Evolutionary conservation across 2,888 invertebrate species (phyloP).

Genomic region (Cephus pulcher): DNA sequence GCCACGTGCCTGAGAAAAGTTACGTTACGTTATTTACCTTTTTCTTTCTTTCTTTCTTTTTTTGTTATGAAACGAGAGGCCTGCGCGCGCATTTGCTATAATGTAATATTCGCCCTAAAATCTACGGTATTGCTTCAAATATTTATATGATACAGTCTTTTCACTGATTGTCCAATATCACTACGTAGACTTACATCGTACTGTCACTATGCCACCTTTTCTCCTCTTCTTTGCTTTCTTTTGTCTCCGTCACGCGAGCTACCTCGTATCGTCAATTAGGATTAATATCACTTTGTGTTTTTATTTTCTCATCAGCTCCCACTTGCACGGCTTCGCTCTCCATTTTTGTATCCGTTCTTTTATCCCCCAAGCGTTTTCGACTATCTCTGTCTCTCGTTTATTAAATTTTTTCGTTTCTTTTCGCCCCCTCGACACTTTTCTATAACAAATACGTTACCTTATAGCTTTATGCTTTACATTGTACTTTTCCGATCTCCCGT

Average conservation of each 20-base stretch:
- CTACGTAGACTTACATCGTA: conserved; percentile 45
- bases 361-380: background rate
- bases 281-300: conserved; percentile 65
- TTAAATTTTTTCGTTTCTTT: background rate
- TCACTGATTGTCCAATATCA: conserved; percentile 67
- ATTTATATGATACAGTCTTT: conserved; percentile 66
- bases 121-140: conserved; percentile 62
- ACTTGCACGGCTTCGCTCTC: background rate
- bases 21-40: background rate
- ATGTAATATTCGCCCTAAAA: conserved; percentile 44
- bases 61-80: background rate
- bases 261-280: conserved; percentile 51
- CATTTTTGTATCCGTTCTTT: background rate
- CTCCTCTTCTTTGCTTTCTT: conserved; percentile 15
- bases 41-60: background rate
- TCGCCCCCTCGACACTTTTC: conserved; percentile 3
- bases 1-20: background rate
- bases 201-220: background rate
- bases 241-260: conserved; percentile 15
- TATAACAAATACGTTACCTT: conserved; percentile 55
- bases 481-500: conserved; percentile 52
- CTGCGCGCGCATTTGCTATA: conserved; percentile 6
- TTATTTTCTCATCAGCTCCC: conserved; percentile 9
- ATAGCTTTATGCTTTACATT: conserved; percentile 56
- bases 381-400: background rate